Evolutionary conservation across 1,140 invertebrate genomes (phyloP), one percentile per base, ranked within the genome.

Genomic region (Ridgeia piscesae): DNA sequence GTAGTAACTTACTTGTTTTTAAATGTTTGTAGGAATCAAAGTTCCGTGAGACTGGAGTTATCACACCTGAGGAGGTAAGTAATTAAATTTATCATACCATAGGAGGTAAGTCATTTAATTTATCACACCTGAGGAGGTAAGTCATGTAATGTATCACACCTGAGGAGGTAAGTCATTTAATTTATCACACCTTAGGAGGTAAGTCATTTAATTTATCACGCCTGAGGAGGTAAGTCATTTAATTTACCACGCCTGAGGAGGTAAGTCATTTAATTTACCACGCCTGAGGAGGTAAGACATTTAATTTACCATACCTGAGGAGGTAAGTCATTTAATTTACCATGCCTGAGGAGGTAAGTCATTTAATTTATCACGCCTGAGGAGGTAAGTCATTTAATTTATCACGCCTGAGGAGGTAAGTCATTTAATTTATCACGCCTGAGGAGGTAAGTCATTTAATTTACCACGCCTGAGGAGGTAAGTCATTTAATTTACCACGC

Each of bases 11-110:
- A n/a, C n/a, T n/a, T n/a, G n/a, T n/a, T n/a, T n/a, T n/a, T 35
- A 33, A 93, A 93, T 94, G 92, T 94, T 94, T 95, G 93, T 92
- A 99, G 98, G 98, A 99, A 96, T 99, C 99, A 11, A 99, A 99
- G 96, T 99, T 99, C 96, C 97, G 98, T 94, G 99, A 99, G 96
- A 99, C 99, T 91, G 99, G 99, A 88, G 99, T 99, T 0, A 96
- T 99, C 17, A 99, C 99, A n/a, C 97, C 97, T 50, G 97, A 97
- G 94, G 97, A 97, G 95, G 96, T 96, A 42, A 95, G 94, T n/a
- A n/a, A n/a, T n/a, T n/a, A n/a, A n/a, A n/a, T n/a, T 92, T 91
- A 92, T 89, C n/a, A 34, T 17, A 17, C 34, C n/a, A 6, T 4
- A 33, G n/a, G 88, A 42, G n/a, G 88, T 89, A 89, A 33, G 88